These are phyloP conservation scores for Amphipyra tragopoginis DNA, from an alignment of 2,888 invertebrate genomes.

Conservation along the genomic window DNA sequence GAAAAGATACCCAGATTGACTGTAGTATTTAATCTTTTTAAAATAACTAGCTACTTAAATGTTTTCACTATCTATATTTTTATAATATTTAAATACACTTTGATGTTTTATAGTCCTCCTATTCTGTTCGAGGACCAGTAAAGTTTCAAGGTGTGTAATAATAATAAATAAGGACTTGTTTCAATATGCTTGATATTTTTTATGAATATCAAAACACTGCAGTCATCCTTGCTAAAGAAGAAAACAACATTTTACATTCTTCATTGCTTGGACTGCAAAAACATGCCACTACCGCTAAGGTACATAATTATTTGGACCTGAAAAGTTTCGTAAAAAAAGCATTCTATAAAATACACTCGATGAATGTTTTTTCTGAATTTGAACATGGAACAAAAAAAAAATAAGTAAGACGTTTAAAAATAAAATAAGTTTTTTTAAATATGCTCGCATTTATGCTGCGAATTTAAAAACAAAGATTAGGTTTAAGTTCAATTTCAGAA, in stretches of 20 bases:
- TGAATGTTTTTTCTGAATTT: no score
- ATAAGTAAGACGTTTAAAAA: no score
- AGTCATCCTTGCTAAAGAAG: constrained; percentile 14
- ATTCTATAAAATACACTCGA: no score
- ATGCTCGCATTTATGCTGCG: no score
- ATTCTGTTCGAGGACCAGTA: constrained; percentile 54
- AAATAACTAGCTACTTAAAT: neutral
- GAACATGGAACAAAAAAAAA: no score
- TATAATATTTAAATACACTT: constrained; percentile 41
- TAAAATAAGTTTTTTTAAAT: no score
- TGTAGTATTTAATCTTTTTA: neutral
- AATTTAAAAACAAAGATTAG: no score
- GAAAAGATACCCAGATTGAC: constrained; percentile 11
- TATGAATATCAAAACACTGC: constrained; percentile 30
- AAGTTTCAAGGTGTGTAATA: constrained; percentile 55
- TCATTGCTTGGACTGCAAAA: constrained; percentile 20
- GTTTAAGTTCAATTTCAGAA: no score
- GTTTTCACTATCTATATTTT: constrained; percentile 6
- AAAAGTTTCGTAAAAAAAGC: no score
- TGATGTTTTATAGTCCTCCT: constrained; percentile 55
- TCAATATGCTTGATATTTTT: constrained; percentile 40
- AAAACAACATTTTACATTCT: constrained; percentile 11
- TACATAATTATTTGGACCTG: no score
- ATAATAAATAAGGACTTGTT: constrained; percentile 17
- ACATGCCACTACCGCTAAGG: neutral